These are phyloP conservation scores for Vireo altiloquus DNA, from an alignment of 2,113 vertebrate genomes.

Conservation along the genomic window DNA sequence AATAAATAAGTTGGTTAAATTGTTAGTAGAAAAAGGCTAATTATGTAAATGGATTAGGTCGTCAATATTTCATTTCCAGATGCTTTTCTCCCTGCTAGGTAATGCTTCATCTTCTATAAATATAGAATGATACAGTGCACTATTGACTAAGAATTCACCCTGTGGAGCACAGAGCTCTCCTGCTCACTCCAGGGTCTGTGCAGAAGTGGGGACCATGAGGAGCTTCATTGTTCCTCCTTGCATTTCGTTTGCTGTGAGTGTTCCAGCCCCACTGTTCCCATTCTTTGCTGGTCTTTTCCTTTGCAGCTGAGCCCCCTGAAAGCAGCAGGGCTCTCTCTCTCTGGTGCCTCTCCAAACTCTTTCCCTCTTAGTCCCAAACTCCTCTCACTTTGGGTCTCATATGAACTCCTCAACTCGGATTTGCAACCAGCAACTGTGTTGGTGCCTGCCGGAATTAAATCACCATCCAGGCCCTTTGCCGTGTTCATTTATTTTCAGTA, in stretches of 20 bases:
- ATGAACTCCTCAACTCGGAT: background rate
- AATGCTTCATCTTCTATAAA: conserved; percentile 56
- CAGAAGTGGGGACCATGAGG: background rate
- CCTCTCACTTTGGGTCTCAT: background rate
- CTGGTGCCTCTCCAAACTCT: background rate
- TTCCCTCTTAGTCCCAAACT: background rate
- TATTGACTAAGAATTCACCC: conserved; percentile 47
- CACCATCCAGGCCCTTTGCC: background rate
- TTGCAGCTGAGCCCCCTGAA: background rate
- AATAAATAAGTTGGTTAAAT: conserved; percentile 82
- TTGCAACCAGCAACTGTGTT: background rate
- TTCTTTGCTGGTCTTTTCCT: background rate
- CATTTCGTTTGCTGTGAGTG: background rate
- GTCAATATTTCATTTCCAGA: conserved; percentile 75
- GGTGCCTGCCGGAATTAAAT: background rate
- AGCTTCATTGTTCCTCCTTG: background rate
- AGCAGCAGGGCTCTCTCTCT: background rate
- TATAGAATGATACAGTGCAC: conserved; percentile 27
- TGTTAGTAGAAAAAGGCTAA: conserved; percentile 72
- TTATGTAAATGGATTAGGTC: conserved; percentile 80
- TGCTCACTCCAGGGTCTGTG: background rate
- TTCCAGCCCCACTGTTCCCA: background rate
- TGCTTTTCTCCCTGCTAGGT: conserved; percentile 56
- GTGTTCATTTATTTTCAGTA: conserved; percentile 6
- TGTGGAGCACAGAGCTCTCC: background rate